These are phyloP conservation scores for Vidua chalybeata DNA, from an alignment of 2,113 vertebrate species.

Conservation along the genomic window DNA sequence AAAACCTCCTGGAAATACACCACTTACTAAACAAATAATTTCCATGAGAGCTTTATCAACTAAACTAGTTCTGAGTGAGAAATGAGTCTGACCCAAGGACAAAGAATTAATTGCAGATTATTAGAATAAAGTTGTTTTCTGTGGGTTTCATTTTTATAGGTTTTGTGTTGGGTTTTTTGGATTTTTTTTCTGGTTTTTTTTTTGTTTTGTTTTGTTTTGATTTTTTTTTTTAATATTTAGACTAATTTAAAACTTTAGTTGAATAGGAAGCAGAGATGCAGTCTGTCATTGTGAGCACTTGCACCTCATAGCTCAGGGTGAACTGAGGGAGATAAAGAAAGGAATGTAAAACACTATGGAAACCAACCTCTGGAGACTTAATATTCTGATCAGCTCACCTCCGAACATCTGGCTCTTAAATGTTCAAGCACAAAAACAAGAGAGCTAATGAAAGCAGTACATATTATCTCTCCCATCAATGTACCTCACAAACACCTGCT, in stretches of 20 bases:
- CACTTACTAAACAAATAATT: constrained; percentile 46
- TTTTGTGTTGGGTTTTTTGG: neutral
- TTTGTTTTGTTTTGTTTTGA: neutral
- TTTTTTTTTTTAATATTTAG: constrained; percentile 50
- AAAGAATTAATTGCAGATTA: constrained; percentile 77
- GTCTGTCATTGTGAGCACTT: constrained; percentile 77
- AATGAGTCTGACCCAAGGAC: constrained; percentile 60
- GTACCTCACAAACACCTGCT: constrained; percentile 88
- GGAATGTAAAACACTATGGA: constrained; percentile 89
- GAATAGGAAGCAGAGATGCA: constrained; percentile 71
- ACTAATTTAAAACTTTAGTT: constrained; percentile 71
- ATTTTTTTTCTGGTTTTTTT: no score
- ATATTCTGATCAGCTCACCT: constrained; percentile 93
- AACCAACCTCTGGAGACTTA: constrained; percentile 92
- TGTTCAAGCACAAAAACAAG: constrained; percentile 89
- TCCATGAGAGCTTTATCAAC: constrained; percentile 24
- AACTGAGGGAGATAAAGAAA: constrained; percentile 83
- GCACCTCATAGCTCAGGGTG: constrained; percentile 82
- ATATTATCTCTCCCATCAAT: constrained; percentile 90
- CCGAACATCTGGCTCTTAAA: constrained; percentile 90
- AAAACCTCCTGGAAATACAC: constrained; percentile 53
- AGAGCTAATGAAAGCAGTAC: constrained; percentile 89
- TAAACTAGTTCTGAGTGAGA: constrained; percentile 53
- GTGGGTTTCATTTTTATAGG: neutral
- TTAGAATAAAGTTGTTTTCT: constrained; percentile 53